Evolutionary conservation across 2,888 invertebrate genomes (phyloP).

Genomic region (Erebia epiphron): DNA sequence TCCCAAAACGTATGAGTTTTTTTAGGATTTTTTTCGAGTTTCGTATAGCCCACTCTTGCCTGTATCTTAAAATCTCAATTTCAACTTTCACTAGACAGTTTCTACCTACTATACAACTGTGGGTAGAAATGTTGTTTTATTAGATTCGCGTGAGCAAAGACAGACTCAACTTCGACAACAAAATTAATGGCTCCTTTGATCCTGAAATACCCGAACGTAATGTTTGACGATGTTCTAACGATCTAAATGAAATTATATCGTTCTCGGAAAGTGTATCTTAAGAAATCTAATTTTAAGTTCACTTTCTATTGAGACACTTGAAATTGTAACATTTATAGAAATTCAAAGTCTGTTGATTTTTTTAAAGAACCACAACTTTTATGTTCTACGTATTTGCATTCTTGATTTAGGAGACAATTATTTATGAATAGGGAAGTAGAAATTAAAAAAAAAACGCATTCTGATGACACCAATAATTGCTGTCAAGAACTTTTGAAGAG

Average conservation of each 20-base stretch:
- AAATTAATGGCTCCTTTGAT: conserved; percentile 43
- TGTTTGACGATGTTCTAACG: neutral
- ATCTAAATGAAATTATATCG: neutral
- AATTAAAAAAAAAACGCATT: no score
- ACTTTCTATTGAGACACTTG: neutral
- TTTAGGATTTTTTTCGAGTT: no score
- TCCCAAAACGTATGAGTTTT: no score
- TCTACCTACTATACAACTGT: neutral
- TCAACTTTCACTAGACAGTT: neutral
- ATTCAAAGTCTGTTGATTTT: no score
- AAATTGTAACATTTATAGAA: no score
- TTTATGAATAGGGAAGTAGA: no score
- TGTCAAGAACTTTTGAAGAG: no score
- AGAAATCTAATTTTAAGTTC: neutral
- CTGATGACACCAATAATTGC: no score
- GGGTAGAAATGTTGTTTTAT: conserved; percentile 28
- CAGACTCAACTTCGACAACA: conserved; percentile 34
- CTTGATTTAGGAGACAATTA: no score
- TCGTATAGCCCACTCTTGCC: no score
- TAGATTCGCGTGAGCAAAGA: conserved; percentile 39
- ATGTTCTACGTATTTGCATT: no score
- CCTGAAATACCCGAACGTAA: conserved; percentile 32
- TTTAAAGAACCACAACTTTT: no score
- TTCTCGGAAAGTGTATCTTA: neutral
- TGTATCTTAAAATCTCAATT: neutral